Conservation (phyloP, 2,888 invertebrate genomes). For the Alloscopus bannaensis region DNA sequence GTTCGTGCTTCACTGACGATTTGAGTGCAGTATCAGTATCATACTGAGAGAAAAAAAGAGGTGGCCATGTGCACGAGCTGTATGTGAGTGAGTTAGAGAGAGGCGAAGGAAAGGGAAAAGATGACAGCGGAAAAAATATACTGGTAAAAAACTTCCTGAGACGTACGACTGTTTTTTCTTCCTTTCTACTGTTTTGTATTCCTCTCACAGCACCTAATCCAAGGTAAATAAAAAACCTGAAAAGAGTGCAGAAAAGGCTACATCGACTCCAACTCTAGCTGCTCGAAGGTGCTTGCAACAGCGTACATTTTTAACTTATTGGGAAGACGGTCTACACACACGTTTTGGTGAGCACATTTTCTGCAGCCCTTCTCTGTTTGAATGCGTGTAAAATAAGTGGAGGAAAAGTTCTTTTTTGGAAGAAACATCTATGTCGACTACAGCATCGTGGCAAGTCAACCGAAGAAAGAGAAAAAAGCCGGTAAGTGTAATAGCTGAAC, state of each 20-base stretch:
- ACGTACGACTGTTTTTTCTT: constrained; percentile 41
- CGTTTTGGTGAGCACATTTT: not conserved
- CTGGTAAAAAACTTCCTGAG: constrained; percentile 28
- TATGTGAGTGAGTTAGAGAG: no score
- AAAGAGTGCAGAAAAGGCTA: constrained; percentile 34
- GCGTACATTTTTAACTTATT: constrained; percentile 3
- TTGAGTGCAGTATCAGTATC: constrained; percentile 42
- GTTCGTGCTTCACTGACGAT: constrained; percentile 20
- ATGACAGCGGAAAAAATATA: constrained; percentile 33
- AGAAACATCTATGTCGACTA: constrained; percentile 52
- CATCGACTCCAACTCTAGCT: not conserved
- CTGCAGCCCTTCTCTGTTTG: not conserved
- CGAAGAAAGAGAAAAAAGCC: constrained; percentile 19
- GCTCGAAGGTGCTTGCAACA: not conserved
- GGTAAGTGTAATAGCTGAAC: constrained; percentile 14
- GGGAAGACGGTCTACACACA: not conserved
- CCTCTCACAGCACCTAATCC: constrained; percentile 52
- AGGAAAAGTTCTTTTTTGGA: constrained; percentile 16
- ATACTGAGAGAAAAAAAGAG: no score
- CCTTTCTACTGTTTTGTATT: constrained; percentile 53
- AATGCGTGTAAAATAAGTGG: not conserved
- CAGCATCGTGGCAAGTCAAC: constrained; percentile 46
- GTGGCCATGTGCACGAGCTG: no score
- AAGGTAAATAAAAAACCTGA: constrained; percentile 53
- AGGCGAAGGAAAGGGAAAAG: no score